Conservation (phyloP, 2,797 vertebrate species). For the Anguilla anguilla region DNA sequence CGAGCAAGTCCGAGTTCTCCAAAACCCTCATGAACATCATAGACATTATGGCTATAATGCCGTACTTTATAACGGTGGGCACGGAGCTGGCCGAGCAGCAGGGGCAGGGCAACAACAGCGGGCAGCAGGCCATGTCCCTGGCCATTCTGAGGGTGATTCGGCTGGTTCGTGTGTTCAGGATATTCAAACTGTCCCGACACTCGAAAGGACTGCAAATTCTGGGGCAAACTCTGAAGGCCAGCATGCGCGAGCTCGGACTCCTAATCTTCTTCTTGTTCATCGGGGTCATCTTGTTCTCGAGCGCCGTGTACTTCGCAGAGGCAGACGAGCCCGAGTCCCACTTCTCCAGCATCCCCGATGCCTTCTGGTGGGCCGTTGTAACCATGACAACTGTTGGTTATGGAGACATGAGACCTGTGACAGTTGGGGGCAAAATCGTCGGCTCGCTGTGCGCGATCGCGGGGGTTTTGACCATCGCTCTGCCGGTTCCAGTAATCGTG, state of each 20-base stretch:
- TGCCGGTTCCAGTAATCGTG: slow-evolving; percentile 94
- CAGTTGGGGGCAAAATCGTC: slow-evolving; percentile 93
- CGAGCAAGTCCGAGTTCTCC: slow-evolving; percentile 87
- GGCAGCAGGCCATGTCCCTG: slow-evolving; percentile 93
- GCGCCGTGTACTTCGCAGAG: slow-evolving; percentile 92
- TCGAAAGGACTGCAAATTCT: slow-evolving; percentile 96
- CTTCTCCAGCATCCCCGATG: slow-evolving; percentile 96
- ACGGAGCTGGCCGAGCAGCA: slow-evolving; percentile 90
- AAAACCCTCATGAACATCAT: slow-evolving; percentile 92
- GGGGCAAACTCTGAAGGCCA: slow-evolving; percentile 92
- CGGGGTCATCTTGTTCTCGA: slow-evolving; percentile 96
- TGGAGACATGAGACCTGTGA: slow-evolving; percentile 93
- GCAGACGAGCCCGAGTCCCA: slow-evolving; percentile 90
- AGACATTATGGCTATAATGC: slow-evolving; percentile 92
- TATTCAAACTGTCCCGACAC: slow-evolving; percentile 94
- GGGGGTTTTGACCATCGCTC: slow-evolving; percentile 91
- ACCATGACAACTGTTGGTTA: slow-evolving; percentile 98
- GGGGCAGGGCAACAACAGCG: slow-evolving; percentile 76
- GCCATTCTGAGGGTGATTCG: slow-evolving; percentile 95
- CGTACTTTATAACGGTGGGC: slow-evolving; percentile 95
- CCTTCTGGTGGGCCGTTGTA: slow-evolving; percentile 98
- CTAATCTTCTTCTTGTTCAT: slow-evolving; percentile 98
- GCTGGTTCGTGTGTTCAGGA: slow-evolving; percentile 91
- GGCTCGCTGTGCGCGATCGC: slow-evolving; percentile 95
- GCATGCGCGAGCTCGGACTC: slow-evolving; percentile 92